Evolutionary conservation across 2,113 vertebrate species (phyloP), one percentile per base, ranked within the genome.

Genomic region (Ciconia boyciana): DNA sequence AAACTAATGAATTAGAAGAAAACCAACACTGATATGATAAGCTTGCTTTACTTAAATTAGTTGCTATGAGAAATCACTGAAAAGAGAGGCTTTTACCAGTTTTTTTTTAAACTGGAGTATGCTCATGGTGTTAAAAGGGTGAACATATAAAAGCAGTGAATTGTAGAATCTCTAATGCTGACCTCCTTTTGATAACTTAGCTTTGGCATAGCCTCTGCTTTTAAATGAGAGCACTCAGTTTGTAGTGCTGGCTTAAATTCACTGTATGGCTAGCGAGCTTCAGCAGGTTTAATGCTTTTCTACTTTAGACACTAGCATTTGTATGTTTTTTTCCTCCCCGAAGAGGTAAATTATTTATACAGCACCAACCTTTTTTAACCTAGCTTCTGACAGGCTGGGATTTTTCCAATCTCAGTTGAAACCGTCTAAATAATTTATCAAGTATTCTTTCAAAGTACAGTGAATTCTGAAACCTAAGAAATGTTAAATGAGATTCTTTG

Each of bases 341-440:
- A 85, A 95, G 94, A 74, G 94, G 87, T 98, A 96, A 98, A 98
- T 98, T 98, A 98, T 98, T 98, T 97, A 98, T 97, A 88, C 39
- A 96, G 93, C 72, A 96, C 96, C 94, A 98, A 96, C 94, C 94
- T 97, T 98, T 98, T 97, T 97, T 96, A 97, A 96, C 94, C 68
- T 87, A 96, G 96, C 96, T 97, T 98, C 97, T 98, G 96, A 97
- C 98, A 97, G 93, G 90, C 93, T 97, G 93, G 96, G 90, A 91
- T 97, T 97, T 97, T 97, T 98, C 96, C 97, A 97, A 70, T 97
- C 96, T 98, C 57, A 28, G 88, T 81, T 96, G 97, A 97, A 97
- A 96, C 89, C 83, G 87, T 97, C 93, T 98, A 98, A 98, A 98
- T 98, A 97, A 98, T 98, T 98, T 97, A 98, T 98, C 89, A 95